Base-by-base conservation (phyloP, 2,888 invertebrate genomes). In the Eupsilia transversa region DNA sequence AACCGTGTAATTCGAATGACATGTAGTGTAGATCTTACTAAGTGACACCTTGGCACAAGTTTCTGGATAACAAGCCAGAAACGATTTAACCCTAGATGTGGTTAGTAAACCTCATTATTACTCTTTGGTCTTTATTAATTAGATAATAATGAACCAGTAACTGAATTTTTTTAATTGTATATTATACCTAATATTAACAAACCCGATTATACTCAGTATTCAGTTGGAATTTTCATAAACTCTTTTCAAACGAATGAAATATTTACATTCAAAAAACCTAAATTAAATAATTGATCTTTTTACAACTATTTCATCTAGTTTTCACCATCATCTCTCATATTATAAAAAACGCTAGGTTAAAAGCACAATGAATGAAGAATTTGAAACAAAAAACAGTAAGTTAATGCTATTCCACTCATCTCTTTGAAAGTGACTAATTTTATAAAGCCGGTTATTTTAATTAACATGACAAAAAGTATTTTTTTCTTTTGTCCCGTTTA, bases 1-100 rank as follows among this genome's bases (percentile, higher is more conserved):
- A 49, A 63, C 33, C 46, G 12, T 84, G 63, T 80, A 67, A 76
- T 72, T 72, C 72, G 56, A 84, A 74, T 77, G 84, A 77, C 81
- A 30, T 77, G 56, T 80, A 77, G 38, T 61, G 56, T 70, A 72
- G 35, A 84, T 82, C 82, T 77, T 73, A 59, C 49, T 76, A 73
- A 82, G 73, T 82, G 81, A 84, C 82, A 84, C 71, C 68, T 84
- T 82, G 82, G 85, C 82, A 82, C 82, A 41, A 69, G 70, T 30
- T 35, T 63, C 57, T 71, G 57, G 71, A 52, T 77, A 84, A 77
- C 65, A 73, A 67, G 85, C 82, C 82, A 82, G 71, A 77, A 77
- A 69, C 65, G 35, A 59, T 71, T 72, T 33, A 56, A 77, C 33
- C 41, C 20, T 57, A 70, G 20, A 33, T 33, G 23, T 33, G 23